phyloP scores from a whole-genome alignment of 1,140 invertebrate genomes.

The Uloborus diversus region DNA sequence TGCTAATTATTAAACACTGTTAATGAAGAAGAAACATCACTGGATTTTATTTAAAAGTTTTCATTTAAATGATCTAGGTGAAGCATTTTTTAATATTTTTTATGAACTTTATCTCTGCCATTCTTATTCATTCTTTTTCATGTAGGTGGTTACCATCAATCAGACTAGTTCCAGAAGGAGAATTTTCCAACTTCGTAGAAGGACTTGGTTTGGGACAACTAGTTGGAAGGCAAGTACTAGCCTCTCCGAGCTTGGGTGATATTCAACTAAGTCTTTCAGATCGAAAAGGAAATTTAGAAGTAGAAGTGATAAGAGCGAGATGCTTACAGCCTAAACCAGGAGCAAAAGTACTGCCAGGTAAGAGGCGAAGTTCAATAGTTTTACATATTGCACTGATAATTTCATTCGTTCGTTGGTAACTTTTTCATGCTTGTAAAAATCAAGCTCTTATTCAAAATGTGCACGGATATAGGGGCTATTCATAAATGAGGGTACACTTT shows the following conservation, averaged over 20 bases:
- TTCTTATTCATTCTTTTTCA: too few species aligned
- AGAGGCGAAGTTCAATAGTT: constrained; percentile 53
- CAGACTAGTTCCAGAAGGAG: constrained; percentile 63
- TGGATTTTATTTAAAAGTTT: too few species aligned
- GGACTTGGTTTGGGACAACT: constrained; percentile 95
- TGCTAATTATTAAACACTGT: too few species aligned
- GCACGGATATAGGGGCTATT: too few species aligned
- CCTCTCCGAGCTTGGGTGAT: constrained; percentile 93
- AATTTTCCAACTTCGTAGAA: constrained; percentile 91
- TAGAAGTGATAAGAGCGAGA: constrained; percentile 95
- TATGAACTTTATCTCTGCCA: too few species aligned
- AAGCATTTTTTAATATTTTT: too few species aligned
- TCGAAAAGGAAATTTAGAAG: constrained; percentile 92
- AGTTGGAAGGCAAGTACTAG: constrained; percentile 97
- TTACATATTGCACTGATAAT: constrained; percentile 1
- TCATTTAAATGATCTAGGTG: too few species aligned
- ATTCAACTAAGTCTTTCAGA: constrained; percentile 94
- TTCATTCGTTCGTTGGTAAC: too few species aligned
- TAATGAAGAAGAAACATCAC: too few species aligned
- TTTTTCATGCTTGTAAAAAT: too few species aligned
- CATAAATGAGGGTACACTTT: too few species aligned
- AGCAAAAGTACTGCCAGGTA: constrained; percentile 89
- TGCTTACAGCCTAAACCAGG: constrained; percentile 87
- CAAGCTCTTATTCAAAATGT: too few species aligned
- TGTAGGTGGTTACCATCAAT: constrained; percentile 45